phyloP scores from a whole-genome alignment of 2,888 invertebrate genomes.

The Cataglyphis livida region DNA sequence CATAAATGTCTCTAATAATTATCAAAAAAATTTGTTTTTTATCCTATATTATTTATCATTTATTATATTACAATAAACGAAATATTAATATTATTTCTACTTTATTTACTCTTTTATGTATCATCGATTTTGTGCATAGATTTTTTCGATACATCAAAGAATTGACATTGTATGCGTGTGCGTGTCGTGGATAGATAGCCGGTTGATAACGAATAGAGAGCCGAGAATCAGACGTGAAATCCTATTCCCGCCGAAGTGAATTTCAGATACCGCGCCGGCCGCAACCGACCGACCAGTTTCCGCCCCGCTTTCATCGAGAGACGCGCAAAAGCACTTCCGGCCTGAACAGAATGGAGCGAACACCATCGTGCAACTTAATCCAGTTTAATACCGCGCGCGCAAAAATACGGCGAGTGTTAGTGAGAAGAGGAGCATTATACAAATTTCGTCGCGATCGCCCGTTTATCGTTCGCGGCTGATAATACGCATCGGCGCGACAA shows the following conservation, averaged over 20 bases:
- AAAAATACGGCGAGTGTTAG: constrained; percentile 36
- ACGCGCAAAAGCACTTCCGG: constrained; percentile 49
- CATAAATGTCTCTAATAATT: not conserved
- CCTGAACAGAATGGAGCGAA: constrained; percentile 59
- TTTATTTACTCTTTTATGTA: not conserved
- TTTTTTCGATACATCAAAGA: not conserved
- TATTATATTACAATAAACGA: not conserved
- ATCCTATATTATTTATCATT: not conserved
- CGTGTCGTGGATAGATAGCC: constrained; percentile 4
- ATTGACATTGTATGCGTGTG: not conserved
- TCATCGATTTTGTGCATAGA: not conserved
- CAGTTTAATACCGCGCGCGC: constrained; percentile 36
- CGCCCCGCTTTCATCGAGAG: constrained; percentile 38
- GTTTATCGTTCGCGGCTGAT: constrained; percentile 41
- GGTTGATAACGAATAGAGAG: constrained; percentile 56
- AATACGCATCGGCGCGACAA: constrained; percentile 2
- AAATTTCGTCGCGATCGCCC: constrained; percentile 33
- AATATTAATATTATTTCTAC: not conserved
- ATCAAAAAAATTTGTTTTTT: not conserved
- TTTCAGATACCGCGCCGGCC: constrained; percentile 51
- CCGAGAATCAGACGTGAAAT: constrained; percentile 58
- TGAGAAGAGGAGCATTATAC: constrained; percentile 32
- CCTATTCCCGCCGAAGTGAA: constrained; percentile 59
- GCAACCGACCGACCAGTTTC: constrained; percentile 18
- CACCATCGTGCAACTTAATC: constrained; percentile 60